Evolutionary conservation across 2,888 invertebrate species (phyloP).

Genomic region (Empis stercorea): DNA sequence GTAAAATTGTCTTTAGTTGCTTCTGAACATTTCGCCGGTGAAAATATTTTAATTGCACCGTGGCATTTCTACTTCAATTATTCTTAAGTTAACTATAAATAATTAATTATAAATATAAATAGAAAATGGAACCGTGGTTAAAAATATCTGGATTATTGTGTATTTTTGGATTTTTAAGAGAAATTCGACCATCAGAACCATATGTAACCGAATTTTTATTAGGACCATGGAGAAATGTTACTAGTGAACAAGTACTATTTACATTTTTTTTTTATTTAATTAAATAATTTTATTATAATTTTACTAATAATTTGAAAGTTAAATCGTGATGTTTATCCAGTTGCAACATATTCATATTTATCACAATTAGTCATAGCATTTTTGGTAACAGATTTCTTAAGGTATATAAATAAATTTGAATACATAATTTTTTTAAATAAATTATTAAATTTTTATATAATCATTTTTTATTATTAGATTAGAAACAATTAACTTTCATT

Average conservation of each 20-base stretch:
- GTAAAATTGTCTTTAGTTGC: too few species aligned
- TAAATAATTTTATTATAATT: not conserved
- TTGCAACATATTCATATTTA: slow-evolving; percentile 75
- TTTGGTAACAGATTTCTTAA: slow-evolving; percentile 64
- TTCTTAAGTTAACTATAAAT: too few species aligned
- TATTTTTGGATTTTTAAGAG: slow-evolving; percentile 67
- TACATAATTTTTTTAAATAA: not conserved
- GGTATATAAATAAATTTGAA: slow-evolving; percentile 21
- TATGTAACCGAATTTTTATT: slow-evolving; percentile 67
- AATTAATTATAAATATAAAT: too few species aligned
- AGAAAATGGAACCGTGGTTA: slow-evolving; percentile 46
- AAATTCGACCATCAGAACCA: slow-evolving; percentile 77
- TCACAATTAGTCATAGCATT: slow-evolving; percentile 63
- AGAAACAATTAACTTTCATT: too few species aligned
- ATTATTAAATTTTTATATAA: too few species aligned
- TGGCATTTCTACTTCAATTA: too few species aligned
- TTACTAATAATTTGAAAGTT: slow-evolving; percentile 36
- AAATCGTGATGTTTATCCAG: slow-evolving; percentile 70
- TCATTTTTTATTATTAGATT: too few species aligned
- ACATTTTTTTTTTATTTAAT: not conserved
- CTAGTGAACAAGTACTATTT: slow-evolving; percentile 37
- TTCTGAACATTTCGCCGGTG: too few species aligned
- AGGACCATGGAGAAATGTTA: slow-evolving; percentile 66
- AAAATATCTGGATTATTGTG: slow-evolving; percentile 59
- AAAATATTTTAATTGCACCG: too few species aligned